A percentile compares a stretch with the other conserved stretches of the same genome.
These are phyloP conservation scores for Sardinella longiceps DNA, from an alignment of 2,797 vertebrate genomes.

Conservation along the genomic window DNA sequence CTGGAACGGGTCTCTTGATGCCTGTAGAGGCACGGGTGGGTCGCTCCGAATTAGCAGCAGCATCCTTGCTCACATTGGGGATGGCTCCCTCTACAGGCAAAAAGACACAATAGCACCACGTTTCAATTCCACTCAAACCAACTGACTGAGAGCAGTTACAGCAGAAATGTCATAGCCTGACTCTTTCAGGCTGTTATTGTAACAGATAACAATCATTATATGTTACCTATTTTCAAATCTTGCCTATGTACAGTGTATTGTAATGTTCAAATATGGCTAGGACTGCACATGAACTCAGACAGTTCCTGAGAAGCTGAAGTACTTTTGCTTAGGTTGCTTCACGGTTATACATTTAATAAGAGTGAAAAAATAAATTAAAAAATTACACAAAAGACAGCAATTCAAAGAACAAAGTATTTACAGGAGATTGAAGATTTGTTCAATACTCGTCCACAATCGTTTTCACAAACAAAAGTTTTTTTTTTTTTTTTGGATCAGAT, in stretches of 20 bases:
- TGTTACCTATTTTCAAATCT: too few relatives aligned
- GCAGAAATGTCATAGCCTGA: background rate
- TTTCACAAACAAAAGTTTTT: too few relatives aligned
- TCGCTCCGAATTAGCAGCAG: background rate
- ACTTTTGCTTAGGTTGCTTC: background rate
- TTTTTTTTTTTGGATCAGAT: too few relatives aligned
- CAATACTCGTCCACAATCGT: too few relatives aligned
- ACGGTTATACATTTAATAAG: background rate
- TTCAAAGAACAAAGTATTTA: background rate
- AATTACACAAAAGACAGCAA: background rate
- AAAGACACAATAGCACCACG: background rate
- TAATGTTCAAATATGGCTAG: too few relatives aligned
- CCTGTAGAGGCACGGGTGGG: background rate
- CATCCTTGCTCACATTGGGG: background rate
- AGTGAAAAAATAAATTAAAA: background rate
- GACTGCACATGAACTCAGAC: too few relatives aligned
- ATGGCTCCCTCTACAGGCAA: slow-evolving; percentile 4
- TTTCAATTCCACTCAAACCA: background rate
- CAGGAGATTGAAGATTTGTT: background rate
- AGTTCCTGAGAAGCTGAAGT: too few relatives aligned
- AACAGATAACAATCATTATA: too few relatives aligned
- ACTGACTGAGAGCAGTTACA: background rate
- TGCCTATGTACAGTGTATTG: too few relatives aligned
- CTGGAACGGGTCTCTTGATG: background rate
- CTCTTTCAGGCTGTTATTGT: too few relatives aligned